These are phyloP conservation scores for Ailuropoda melanoleuca DNA, from an alignment of 2,113 vertebrate species.

Conservation along the genomic window DNA sequence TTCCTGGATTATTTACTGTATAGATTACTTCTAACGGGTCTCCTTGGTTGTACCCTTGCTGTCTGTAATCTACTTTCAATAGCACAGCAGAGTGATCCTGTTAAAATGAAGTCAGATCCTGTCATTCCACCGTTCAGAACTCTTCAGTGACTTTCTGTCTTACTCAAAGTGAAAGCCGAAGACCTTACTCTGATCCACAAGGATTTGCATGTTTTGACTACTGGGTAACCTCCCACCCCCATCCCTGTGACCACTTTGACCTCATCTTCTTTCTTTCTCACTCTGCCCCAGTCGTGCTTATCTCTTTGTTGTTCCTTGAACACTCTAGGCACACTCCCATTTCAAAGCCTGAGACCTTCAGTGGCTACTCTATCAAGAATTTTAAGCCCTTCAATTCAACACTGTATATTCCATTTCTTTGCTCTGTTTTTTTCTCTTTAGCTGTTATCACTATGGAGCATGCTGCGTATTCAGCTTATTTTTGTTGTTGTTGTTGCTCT, in stretches of 20 bases:
- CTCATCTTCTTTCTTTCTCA: background rate
- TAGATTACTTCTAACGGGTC: background rate
- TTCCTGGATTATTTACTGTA: background rate
- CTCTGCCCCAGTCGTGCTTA: background rate
- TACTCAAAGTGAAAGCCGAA: background rate
- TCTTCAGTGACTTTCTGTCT: background rate
- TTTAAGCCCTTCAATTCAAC: background rate
- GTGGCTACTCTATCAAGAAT: background rate
- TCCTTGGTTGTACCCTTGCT: background rate
- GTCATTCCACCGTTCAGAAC: background rate
- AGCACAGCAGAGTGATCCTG: background rate
- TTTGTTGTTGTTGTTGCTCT: background rate
- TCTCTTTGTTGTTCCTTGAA: background rate
- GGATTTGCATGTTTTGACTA: background rate
- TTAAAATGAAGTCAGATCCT: background rate
- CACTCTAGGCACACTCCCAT: background rate
- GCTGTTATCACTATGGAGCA: background rate
- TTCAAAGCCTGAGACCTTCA: background rate
- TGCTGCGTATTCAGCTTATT: background rate
- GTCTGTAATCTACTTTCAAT: background rate
- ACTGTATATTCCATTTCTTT: background rate
- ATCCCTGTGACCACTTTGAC: background rate
- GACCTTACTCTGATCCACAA: background rate
- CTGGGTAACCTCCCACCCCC: background rate
- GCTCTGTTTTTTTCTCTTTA: background rate